These are phyloP conservation scores for Dromococcyx pavoninus DNA, from an alignment of 2,797 vertebrate species.

Conservation along the genomic window DNA sequence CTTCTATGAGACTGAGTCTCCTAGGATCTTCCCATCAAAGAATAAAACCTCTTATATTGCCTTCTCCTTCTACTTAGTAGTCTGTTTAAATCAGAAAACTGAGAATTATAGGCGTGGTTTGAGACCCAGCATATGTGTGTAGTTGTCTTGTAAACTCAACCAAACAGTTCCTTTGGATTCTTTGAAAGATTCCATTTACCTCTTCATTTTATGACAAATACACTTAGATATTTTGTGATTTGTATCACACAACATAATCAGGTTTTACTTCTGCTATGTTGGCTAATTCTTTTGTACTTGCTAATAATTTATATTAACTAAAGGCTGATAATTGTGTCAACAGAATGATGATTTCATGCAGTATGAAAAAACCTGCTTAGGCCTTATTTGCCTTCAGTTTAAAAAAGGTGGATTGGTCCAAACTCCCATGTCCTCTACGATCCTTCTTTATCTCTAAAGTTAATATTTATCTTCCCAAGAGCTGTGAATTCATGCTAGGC, in stretches of 20 bases:
- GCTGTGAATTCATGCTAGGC: background rate
- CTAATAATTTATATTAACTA: background rate
- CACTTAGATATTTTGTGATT: background rate
- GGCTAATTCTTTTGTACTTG: background rate
- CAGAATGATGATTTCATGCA: background rate
- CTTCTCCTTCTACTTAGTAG: background rate
- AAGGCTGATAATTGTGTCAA: background rate
- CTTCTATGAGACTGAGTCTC: background rate
- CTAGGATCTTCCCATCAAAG: background rate
- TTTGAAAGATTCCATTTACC: background rate
- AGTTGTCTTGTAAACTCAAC: background rate
- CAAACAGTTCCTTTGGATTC: background rate
- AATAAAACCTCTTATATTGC: background rate
- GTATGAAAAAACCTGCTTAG: background rate
- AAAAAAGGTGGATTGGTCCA: background rate
- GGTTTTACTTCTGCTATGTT: background rate
- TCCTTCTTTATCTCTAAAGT: background rate
- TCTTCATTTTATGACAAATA: background rate
- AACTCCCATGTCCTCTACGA: background rate
- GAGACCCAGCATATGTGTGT: background rate
- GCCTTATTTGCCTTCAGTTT: background rate
- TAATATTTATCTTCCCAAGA: background rate
- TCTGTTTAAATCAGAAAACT: background rate
- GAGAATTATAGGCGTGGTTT: background rate
- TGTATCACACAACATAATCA: background rate